A percentile compares a stretch with the other conserved stretches of the same genome.
Conservation (phyloP, 1,140 invertebrate genomes). For the Araneus ventricosus region DNA sequence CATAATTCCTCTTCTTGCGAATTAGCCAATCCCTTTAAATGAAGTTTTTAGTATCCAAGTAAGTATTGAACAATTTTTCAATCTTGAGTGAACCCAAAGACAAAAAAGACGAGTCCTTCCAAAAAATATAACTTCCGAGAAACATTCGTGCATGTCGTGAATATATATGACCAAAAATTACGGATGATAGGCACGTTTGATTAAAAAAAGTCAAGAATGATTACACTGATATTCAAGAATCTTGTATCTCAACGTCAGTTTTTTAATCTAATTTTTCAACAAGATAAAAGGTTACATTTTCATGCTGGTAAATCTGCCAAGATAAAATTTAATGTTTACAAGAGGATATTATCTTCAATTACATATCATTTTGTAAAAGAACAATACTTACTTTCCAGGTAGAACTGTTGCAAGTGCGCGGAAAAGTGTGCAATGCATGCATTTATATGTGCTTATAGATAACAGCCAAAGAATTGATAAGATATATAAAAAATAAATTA, state of each 20-base stretch:
- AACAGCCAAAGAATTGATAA: background rate
- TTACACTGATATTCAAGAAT: background rate
- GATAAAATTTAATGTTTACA: conserved; percentile 19
- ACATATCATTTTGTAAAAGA: background rate
- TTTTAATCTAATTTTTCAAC: conserved; percentile 19
- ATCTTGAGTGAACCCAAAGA: too few relatives aligned
- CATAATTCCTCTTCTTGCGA: too few relatives aligned
- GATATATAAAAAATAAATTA: background rate
- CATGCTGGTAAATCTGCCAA: conserved; percentile 1
- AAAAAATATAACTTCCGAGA: background rate
- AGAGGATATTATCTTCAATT: conserved; percentile 10
- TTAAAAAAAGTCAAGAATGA: conserved; percentile 1
- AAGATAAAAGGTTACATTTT: conserved; percentile 1
- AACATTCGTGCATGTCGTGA: background rate
- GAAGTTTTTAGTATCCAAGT: too few relatives aligned
- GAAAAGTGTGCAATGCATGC: background rate
- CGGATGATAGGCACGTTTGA: background rate
- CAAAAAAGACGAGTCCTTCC: too few relatives aligned
- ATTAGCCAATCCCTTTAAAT: too few relatives aligned
- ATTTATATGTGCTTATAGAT: background rate
- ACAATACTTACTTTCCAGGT: background rate
- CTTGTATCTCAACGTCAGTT: background rate
- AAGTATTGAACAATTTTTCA: too few relatives aligned
- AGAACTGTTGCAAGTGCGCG: background rate
- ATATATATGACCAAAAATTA: conserved; percentile 6